Evolutionary conservation across 2,797 vertebrate genomes (phyloP).

Genomic region (Mus minutoides): DNA sequence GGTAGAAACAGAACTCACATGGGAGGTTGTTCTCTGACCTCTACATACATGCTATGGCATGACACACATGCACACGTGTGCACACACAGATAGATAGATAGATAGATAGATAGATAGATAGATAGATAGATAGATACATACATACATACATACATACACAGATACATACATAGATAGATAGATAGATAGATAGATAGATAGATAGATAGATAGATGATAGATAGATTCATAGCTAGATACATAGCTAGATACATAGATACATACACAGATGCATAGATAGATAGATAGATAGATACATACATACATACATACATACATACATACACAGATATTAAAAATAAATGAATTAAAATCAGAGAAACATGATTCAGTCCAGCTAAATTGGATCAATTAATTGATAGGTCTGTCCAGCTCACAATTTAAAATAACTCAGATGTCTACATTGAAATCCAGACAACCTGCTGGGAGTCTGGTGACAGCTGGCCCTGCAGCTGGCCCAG

Average conservation of each 20-base stretch:
- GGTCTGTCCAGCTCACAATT: not conserved
- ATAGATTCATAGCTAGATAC: too few species aligned
- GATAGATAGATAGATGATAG: too few species aligned
- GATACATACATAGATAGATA: not conserved
- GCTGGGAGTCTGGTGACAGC: not conserved
- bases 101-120: too few species aligned
- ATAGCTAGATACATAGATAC: too few species aligned
- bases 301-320: too few species aligned
- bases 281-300: not conserved
- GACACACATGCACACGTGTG: not conserved
- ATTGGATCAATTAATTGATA: not conserved
- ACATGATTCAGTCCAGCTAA: not conserved
- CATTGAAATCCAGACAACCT: not conserved
- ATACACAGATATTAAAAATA: not conserved
- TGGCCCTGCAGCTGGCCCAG: not conserved
- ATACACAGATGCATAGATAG: too few species aligned
- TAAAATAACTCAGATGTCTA: slow-evolving; percentile 13
- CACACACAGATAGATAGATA: not conserved
- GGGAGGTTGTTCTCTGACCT: not conserved
- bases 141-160: too few species aligned
- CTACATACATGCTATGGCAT: not conserved
- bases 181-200: too few species aligned
- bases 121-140: too few species aligned
- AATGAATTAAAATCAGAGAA: not conserved
- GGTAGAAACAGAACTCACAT: not conserved